Conservation (phyloP, 1,140 invertebrate genomes). For the Epicauta chinensis region DNA sequence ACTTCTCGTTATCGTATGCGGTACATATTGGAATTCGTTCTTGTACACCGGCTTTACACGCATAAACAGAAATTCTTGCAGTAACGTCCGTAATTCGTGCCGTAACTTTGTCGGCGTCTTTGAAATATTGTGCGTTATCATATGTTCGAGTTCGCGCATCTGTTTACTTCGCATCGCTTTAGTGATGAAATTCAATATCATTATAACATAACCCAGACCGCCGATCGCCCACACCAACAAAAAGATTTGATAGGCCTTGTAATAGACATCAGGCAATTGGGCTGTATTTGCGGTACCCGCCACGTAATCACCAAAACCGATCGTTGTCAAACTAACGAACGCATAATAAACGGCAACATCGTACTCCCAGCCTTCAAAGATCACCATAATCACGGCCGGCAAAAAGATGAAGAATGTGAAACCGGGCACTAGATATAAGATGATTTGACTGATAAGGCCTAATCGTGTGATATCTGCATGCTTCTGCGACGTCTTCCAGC, state of each 20-base stretch:
- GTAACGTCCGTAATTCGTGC: slow-evolving; percentile 53
- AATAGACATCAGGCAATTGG: slow-evolving; percentile 50
- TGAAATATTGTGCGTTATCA: slow-evolving; percentile 66
- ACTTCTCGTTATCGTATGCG: slow-evolving; percentile 41
- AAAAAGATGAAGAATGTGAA: slow-evolving; percentile 86
- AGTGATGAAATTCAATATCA: slow-evolving; percentile 85
- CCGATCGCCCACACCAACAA: slow-evolving; percentile 83
- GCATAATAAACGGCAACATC: slow-evolving; percentile 87
- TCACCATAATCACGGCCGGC: slow-evolving; percentile 82
- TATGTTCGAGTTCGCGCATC: slow-evolving; percentile 66
- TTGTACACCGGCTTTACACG: slow-evolving; percentile 48
- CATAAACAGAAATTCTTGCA: slow-evolving; percentile 38
- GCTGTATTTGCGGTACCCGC: slow-evolving; percentile 52
- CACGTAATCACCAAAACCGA: slow-evolving; percentile 91
- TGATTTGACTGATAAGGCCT: slow-evolving; percentile 67
- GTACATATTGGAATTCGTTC: slow-evolving; percentile 39
- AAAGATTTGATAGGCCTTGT: slow-evolving; percentile 65
- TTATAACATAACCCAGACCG: slow-evolving; percentile 82
- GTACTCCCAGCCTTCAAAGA: slow-evolving; percentile 85
- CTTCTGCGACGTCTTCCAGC: slow-evolving; percentile 66
- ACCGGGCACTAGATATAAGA: slow-evolving; percentile 76
- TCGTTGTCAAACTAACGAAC: slow-evolving; percentile 88
- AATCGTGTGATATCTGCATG: slow-evolving; percentile 60
- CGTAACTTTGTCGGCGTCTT: slow-evolving; percentile 71
- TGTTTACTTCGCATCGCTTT: slow-evolving; percentile 66